These are phyloP conservation scores for Microctenopoma stevenorrisi DNA, from an alignment of 2,797 vertebrate species.

Conservation along the genomic window DNA sequence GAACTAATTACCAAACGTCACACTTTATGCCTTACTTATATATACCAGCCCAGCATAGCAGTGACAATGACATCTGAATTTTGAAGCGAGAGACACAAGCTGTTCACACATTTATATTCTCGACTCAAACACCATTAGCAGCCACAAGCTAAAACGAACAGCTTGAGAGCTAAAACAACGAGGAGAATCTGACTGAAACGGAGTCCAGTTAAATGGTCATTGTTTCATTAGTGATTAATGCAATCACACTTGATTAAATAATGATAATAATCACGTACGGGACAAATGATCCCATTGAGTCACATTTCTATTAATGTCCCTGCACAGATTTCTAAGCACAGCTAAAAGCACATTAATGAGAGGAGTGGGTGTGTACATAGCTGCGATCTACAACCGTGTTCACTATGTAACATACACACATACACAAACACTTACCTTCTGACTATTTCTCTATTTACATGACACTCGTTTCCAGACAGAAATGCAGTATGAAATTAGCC, in stretches of 20 bases:
- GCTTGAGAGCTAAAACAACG: slow-evolving; percentile 11
- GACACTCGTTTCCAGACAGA: slow-evolving; percentile 40
- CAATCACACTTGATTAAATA: slow-evolving; percentile 62
- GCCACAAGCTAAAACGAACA: not conserved
- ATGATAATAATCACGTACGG: slow-evolving; percentile 57
- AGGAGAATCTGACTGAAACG: slow-evolving; percentile 20
- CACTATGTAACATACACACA: slow-evolving; percentile 9
- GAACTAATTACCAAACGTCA: not conserved
- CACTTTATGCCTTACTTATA: not conserved
- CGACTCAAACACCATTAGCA: not conserved
- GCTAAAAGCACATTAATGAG: slow-evolving; percentile 48
- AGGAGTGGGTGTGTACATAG: slow-evolving; percentile 12
- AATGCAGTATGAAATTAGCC: slow-evolving; percentile 39
- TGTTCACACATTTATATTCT: not conserved
- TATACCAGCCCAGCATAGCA: not conserved
- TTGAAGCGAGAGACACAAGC: not conserved
- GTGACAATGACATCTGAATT: not conserved
- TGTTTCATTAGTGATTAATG: slow-evolving; percentile 51
- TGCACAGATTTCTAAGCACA: slow-evolving; percentile 43
- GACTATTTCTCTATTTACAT: slow-evolving; percentile 23
- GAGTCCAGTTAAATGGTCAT: slow-evolving; percentile 44
- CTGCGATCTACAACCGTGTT: slow-evolving; percentile 18
- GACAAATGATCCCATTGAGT: slow-evolving; percentile 44
- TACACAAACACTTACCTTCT: not conserved
- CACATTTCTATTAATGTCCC: slow-evolving; percentile 53